Evolutionary conservation across 2,888 invertebrate genomes (phyloP).

Genomic region (Sepiola atlantica): DNA sequence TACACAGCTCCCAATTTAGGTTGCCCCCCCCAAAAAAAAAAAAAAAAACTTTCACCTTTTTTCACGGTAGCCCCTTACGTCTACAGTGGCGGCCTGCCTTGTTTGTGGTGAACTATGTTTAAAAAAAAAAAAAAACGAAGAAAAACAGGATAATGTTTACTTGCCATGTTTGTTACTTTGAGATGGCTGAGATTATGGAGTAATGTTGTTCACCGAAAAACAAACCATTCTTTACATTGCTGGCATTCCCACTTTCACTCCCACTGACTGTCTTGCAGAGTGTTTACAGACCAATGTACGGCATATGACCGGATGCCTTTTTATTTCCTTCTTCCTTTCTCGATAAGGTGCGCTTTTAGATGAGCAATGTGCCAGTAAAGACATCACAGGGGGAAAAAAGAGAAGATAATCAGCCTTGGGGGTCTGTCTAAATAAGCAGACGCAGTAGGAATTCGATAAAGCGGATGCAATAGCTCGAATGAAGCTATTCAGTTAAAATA

Average conservation of each 20-base stretch:
- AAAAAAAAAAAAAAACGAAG: too few species aligned
- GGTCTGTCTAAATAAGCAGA: neutral
- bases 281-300: neutral
- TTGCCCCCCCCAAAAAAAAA: too few species aligned
- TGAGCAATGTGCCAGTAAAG: neutral
- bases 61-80: too few species aligned
- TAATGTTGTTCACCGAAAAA: neutral
- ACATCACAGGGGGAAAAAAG: neutral
- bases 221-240: slow-evolving; percentile 12
- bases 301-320: neutral
- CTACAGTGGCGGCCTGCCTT: too few species aligned
- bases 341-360: neutral
- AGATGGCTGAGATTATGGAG: neutral
- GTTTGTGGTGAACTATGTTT: too few species aligned
- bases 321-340: neutral
- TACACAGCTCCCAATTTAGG: too few species aligned
- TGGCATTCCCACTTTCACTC: neutral
- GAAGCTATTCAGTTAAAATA: neutral
- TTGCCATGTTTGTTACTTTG: neutral
- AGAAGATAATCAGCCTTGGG: neutral
- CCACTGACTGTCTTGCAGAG: neutral
- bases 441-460: neutral
- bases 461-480: neutral
- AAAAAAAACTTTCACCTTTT: too few species aligned
- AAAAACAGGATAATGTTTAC: too few species aligned